phyloP scores from a whole-genome alignment of 2,888 invertebrate species.

The Ligdia adustata region DNA sequence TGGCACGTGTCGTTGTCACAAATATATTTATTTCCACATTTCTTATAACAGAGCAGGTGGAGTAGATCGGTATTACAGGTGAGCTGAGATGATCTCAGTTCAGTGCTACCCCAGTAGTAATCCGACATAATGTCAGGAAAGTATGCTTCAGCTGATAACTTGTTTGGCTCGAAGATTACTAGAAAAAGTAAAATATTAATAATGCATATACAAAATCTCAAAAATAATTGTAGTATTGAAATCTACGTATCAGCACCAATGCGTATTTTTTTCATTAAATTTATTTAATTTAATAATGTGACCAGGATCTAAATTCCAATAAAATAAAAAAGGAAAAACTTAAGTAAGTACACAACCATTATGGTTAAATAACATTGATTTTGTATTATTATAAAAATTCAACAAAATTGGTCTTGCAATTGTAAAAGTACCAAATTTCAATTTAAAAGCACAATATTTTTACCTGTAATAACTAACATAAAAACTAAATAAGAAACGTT shows the following conservation, averaged over 20 bases:
- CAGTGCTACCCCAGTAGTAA: background rate
- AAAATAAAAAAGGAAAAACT: too few relatives aligned
- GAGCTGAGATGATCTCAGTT: background rate
- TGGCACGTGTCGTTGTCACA: conserved; percentile 3
- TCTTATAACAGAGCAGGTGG: background rate
- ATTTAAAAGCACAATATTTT: background rate
- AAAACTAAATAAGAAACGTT: background rate
- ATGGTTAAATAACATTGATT: too few relatives aligned
- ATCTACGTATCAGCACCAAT: background rate
- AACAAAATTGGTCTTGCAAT: too few relatives aligned
- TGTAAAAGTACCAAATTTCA: too few relatives aligned
- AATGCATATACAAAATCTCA: too few relatives aligned
- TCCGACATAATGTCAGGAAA: background rate
- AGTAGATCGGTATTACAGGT: background rate
- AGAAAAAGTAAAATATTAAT: background rate
- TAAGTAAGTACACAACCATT: too few relatives aligned
- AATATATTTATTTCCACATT: conserved; percentile 4
- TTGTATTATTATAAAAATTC: too few relatives aligned
- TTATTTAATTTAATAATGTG: too few relatives aligned
- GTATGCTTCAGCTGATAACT: background rate
- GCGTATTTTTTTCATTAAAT: too few relatives aligned
- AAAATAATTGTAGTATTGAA: too few relatives aligned
- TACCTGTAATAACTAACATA: conserved; percentile 5
- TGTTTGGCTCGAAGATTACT: background rate
- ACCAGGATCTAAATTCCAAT: too few relatives aligned